phyloP scores from a whole-genome alignment of 2,113 vertebrate genomes.

The Rhabdornis inornatus region DNA sequence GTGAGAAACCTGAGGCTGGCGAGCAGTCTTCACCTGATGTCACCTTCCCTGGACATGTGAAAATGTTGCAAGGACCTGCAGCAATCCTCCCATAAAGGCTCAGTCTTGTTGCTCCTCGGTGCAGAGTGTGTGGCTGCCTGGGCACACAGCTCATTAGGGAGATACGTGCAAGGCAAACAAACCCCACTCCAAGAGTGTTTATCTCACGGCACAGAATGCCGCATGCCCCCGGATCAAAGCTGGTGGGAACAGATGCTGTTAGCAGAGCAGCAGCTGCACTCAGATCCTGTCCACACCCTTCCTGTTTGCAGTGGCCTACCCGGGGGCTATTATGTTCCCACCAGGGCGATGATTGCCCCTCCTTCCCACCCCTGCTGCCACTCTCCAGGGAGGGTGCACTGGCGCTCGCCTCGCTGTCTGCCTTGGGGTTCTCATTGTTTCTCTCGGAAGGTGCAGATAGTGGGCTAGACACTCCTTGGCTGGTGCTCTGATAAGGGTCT shows the following conservation, averaged over 20 bases:
- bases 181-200: slow-evolving; percentile 71
- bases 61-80: background rate
- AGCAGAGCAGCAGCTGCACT: slow-evolving; percentile 75
- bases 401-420: slow-evolving; percentile 44
- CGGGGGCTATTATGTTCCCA: slow-evolving; percentile 77
- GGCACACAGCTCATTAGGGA: background rate
- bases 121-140: background rate
- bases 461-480: slow-evolving; percentile 70
- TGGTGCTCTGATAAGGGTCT: slow-evolving; percentile 73
- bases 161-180: slow-evolving; percentile 59
- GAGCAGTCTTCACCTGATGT: background rate
- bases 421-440: slow-evolving; percentile 72
- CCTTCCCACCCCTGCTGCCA: slow-evolving; percentile 49
- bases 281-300: slow-evolving; percentile 86
- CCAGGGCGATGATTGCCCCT: slow-evolving; percentile 59
- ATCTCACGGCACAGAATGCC: slow-evolving; percentile 76
- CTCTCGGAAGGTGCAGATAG: slow-evolving; percentile 70
- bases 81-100: background rate
- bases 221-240: slow-evolving; percentile 80
- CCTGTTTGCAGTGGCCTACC: slow-evolving; percentile 79
- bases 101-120: background rate
- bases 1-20: background rate
- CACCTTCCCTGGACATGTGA: background rate
- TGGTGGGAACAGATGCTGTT: slow-evolving; percentile 79
- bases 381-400: slow-evolving; percentile 36